These are phyloP conservation scores for Torymus auratus DNA, from an alignment of 2,888 invertebrate species.

Conservation along the genomic window DNA sequence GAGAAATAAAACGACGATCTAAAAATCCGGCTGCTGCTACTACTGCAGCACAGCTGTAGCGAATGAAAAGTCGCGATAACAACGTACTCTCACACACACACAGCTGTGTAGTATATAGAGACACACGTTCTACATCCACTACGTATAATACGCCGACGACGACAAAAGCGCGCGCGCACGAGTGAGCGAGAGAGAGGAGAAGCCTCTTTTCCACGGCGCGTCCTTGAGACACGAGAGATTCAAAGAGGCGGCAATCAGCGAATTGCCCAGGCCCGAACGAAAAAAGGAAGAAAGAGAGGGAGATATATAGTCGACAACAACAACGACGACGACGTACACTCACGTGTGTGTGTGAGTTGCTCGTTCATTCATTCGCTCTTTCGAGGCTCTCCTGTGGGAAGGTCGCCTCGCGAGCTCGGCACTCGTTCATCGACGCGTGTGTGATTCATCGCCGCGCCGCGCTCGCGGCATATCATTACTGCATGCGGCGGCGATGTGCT, in stretches of 20 bases:
- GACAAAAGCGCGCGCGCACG: neutral
- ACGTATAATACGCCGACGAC: neutral
- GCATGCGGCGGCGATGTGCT: neutral
- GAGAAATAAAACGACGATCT: neutral
- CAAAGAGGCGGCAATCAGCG: conserved; percentile 39
- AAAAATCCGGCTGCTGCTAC: too few species aligned
- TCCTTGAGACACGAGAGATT: conserved; percentile 33
- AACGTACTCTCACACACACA: neutral
- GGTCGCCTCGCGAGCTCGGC: conserved; percentile 27
- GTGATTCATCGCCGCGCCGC: conserved; percentile 19
- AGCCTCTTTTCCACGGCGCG: conserved; percentile 40
- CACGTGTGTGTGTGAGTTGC: neutral
- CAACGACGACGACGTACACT: too few species aligned
- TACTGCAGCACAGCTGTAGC: too few species aligned
- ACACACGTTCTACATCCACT: too few species aligned
- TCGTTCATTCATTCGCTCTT: conserved; percentile 44
- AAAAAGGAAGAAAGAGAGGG: neutral
- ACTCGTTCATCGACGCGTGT: conserved; percentile 36
- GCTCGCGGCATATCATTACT: conserved; percentile 14
- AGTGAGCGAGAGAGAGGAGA: neutral
- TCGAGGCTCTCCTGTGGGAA: conserved; percentile 31
- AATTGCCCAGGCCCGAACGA: conserved; percentile 6
- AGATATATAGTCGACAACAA: neutral
- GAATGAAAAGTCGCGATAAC: conserved; percentile 6
- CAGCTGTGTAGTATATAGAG: too few species aligned